phyloP scores from a whole-genome alignment of 2,797 vertebrate genomes.

The Phataginus tetradactyla region DNA sequence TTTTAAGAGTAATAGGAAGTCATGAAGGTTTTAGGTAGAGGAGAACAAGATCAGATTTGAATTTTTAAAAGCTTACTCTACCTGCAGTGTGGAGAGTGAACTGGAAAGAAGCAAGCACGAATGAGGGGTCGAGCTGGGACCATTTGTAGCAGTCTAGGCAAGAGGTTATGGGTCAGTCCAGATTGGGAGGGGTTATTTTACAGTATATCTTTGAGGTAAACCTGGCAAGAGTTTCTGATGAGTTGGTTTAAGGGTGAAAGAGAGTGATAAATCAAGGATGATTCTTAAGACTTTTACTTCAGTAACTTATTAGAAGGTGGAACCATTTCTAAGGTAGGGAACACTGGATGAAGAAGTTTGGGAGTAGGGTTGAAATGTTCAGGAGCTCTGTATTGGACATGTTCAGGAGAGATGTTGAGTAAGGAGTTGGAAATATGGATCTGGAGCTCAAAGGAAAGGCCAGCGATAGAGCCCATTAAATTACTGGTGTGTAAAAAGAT shows the following conservation, averaged over 20 bases:
- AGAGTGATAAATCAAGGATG: background rate
- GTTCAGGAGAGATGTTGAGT: conserved; percentile 15
- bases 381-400: background rate
- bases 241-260: conserved; percentile 14
- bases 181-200: background rate
- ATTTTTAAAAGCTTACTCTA: conserved; percentile 10
- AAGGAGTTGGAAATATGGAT: background rate
- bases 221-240: background rate
- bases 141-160: background rate
- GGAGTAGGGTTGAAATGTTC: background rate
- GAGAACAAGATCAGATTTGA: background rate
- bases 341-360: background rate
- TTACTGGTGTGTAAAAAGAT: background rate
- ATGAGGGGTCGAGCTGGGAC: background rate
- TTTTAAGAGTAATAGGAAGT: conserved; percentile 18
- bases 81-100: background rate
- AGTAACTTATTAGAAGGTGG: background rate
- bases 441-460: conserved; percentile 26
- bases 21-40: background rate
- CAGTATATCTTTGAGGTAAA: background rate
- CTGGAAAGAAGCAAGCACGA: background rate
- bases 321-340: background rate
- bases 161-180: background rate
- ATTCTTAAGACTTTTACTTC: conserved; percentile 21
- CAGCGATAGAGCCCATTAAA: background rate